These are phyloP conservation scores for Drosophila pallidifrons DNA, from an alignment of 1,140 invertebrate genomes.

Conservation along the genomic window DNA sequence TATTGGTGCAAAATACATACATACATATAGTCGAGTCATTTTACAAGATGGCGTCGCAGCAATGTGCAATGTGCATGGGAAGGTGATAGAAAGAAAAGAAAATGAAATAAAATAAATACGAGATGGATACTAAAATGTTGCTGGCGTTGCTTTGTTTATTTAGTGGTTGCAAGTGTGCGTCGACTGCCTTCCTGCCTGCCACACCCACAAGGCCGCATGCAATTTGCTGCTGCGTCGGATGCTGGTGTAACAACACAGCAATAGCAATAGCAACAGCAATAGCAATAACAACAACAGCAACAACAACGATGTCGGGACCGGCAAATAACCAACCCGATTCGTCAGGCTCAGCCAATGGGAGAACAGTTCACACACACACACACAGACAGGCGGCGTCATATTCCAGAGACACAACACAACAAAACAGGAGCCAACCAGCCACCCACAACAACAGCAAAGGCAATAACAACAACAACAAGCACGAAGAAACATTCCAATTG, in stretches of 20 bases:
- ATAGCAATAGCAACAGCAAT: slow-evolving; percentile 27
- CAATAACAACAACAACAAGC: slow-evolving; percentile 42
- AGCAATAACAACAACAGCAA: slow-evolving; percentile 36
- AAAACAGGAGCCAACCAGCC: slow-evolving; percentile 81
- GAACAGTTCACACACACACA: slow-evolving; percentile 44
- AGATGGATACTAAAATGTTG: slow-evolving; percentile 28
- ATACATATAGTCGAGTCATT: slow-evolving; percentile 38
- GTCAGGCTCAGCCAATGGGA: slow-evolving; percentile 68
- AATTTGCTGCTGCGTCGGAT: slow-evolving; percentile 51
- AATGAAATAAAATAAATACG: slow-evolving; percentile 55
- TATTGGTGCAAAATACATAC: slow-evolving; percentile 18
- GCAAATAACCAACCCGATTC: slow-evolving; percentile 77
- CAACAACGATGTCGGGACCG: slow-evolving; percentile 21
- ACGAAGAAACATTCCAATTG: slow-evolving; percentile 78
- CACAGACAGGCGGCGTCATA: slow-evolving; percentile 69
- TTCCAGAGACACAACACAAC: slow-evolving; percentile 82
- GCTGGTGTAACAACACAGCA: slow-evolving; percentile 47
- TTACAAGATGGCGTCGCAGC: slow-evolving; percentile 64
- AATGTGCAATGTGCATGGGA: slow-evolving; percentile 31
- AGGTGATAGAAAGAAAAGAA: slow-evolving; percentile 9
- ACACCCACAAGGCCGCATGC: slow-evolving; percentile 65
- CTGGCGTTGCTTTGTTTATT: slow-evolving; percentile 63
- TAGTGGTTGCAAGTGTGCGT: slow-evolving; percentile 69
- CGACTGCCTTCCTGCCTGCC: slow-evolving; percentile 28
- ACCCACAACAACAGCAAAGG: slow-evolving; percentile 63